A percentile compares a stretch with the other conserved stretches of the same genome.
Conservation (phyloP, 2,888 invertebrate species). For the Phania funesta region DNA sequence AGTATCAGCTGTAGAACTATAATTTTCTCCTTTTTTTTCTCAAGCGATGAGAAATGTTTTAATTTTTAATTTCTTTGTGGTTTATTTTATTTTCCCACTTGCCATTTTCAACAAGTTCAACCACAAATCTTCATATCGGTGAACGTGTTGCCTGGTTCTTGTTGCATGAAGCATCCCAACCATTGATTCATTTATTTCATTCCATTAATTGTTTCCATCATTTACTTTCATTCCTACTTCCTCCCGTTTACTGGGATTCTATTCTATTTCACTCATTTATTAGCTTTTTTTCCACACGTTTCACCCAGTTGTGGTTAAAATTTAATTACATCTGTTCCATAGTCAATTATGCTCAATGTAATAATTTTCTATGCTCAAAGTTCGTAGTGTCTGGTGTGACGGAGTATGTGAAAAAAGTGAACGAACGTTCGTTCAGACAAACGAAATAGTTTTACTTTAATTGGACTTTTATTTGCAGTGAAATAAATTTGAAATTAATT, state of each 20-base stretch:
- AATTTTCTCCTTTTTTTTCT: background rate
- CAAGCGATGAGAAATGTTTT: background rate
- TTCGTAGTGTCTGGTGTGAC: too few species aligned
- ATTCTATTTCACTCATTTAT: constrained; percentile 24
- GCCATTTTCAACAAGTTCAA: constrained; percentile 55
- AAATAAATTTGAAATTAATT: constrained; percentile 43
- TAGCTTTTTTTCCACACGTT: constrained; percentile 25
- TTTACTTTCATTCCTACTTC: constrained; percentile 39
- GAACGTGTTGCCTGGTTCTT: background rate
- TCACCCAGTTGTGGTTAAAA: constrained; percentile 50
- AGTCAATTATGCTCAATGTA: constrained; percentile 50
- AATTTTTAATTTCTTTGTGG: constrained; percentile 7
- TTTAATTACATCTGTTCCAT: constrained; percentile 59
- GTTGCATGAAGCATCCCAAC: background rate
- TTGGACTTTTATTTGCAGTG: constrained; percentile 8
- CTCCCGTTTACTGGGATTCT: constrained; percentile 23
- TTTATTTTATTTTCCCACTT: constrained; percentile 46
- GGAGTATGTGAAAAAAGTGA: background rate
- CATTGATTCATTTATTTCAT: constrained; percentile 40
- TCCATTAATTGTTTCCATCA: constrained; percentile 19
- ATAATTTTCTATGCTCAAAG: constrained; percentile 14
- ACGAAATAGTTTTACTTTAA: constrained; percentile 31
- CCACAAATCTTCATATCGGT: constrained; percentile 57
- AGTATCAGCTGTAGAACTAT: background rate
- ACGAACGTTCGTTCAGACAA: constrained; percentile 13